A percentile compares a stretch with the other conserved stretches of the same genome.
Conservation (phyloP, 1,140 invertebrate species). For the Nixonia krombeini region DNA sequence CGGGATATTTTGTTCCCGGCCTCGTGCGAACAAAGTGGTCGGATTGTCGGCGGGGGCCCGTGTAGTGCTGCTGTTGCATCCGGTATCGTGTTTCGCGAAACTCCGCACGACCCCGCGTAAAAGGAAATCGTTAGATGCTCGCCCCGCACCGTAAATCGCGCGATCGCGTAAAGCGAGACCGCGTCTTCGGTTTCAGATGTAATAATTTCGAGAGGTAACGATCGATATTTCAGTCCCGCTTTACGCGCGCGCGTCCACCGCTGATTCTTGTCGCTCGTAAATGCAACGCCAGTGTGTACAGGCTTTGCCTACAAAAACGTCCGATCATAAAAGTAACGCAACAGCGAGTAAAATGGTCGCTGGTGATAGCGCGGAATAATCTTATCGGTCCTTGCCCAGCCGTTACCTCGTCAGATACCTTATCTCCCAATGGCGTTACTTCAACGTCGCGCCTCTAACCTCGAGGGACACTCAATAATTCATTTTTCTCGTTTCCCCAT, state of each 20-base stretch:
- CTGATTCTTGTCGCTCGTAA: slow-evolving; percentile 42
- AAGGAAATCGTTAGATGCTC: slow-evolving; percentile 46
- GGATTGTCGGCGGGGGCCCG: slow-evolving; percentile 27
- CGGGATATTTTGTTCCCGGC: slow-evolving; percentile 37
- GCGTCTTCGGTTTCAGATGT: slow-evolving; percentile 54
- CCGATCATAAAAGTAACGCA: slow-evolving; percentile 21
- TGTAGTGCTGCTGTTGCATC: slow-evolving; percentile 26
- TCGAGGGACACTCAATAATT: background rate
- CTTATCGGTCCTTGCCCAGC: slow-evolving; percentile 20
- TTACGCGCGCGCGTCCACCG: slow-evolving; percentile 22
- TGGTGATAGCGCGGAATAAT: slow-evolving; percentile 25
- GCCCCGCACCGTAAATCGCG: slow-evolving; percentile 47
- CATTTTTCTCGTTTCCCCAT: background rate
- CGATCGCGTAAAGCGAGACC: slow-evolving; percentile 52
- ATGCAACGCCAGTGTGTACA: slow-evolving; percentile 7
- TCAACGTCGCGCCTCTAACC: slow-evolving; percentile 10
- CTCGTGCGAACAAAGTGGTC: slow-evolving; percentile 31
- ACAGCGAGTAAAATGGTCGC: slow-evolving; percentile 6
- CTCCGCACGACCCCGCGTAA: slow-evolving; percentile 44
- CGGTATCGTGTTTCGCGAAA: slow-evolving; percentile 51
- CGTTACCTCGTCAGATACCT: slow-evolving; percentile 23
- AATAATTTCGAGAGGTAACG: slow-evolving; percentile 50
- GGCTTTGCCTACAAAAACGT: background rate
- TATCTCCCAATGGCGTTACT: slow-evolving; percentile 26
- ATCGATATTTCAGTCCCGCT: slow-evolving; percentile 44